Conservation (phyloP, 2,888 invertebrate genomes). For the Phorcus lineatus region DNA sequence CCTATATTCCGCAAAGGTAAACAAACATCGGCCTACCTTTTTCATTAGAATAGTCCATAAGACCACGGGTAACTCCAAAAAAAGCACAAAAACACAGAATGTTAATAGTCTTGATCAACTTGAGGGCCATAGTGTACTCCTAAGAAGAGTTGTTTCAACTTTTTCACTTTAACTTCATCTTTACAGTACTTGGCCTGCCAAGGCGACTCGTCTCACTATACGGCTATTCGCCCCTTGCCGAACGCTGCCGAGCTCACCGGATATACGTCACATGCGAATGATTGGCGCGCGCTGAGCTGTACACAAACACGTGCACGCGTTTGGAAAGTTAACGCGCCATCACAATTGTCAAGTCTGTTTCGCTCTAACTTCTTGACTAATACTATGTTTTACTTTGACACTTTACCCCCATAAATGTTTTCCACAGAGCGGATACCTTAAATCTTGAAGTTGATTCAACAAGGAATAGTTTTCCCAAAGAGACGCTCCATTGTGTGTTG, state of each 20-base stretch:
- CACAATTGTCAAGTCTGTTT: too few species aligned
- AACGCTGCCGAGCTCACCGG: not conserved
- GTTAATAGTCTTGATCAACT: not conserved
- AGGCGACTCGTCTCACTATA: not conserved
- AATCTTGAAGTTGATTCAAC: too few species aligned
- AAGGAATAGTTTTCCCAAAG: too few species aligned
- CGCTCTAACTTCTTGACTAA: too few species aligned
- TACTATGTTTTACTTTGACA: too few species aligned
- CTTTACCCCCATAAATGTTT: too few species aligned
- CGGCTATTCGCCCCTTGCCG: not conserved
- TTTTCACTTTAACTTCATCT: not conserved
- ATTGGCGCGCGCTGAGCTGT: not conserved
- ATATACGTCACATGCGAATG: conserved; percentile 5
- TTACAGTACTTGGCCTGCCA: not conserved
- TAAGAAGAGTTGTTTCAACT: not conserved
- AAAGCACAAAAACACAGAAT: conserved; percentile 5
- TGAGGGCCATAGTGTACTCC: not conserved
- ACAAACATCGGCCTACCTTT: not conserved
- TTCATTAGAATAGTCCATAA: conserved; percentile 3
- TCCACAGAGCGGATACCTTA: too few species aligned
- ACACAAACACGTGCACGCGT: not conserved
- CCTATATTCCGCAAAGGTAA: not conserved
- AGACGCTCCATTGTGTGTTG: too few species aligned
- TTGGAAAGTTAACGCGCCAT: too few species aligned
- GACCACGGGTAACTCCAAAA: not conserved